Conservation (phyloP, 2,797 vertebrate genomes). For the Perodicticus potto region DNA sequence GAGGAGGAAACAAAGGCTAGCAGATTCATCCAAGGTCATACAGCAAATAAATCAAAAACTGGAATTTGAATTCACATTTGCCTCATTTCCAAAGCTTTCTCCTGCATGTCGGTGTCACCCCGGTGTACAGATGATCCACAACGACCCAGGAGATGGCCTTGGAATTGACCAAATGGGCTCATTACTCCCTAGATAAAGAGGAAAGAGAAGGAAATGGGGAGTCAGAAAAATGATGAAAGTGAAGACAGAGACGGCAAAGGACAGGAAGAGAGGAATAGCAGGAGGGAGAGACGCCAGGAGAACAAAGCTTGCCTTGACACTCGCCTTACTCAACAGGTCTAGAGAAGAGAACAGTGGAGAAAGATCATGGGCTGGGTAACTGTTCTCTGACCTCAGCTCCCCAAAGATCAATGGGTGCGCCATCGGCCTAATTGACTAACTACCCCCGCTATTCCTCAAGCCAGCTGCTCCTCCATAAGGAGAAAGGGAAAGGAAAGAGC, state of each 20-base stretch:
- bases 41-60: background rate
- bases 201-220: conserved; percentile 44
- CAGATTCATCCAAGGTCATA: background rate
- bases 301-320: conserved; percentile 56
- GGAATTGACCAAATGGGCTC: conserved; percentile 60
- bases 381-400: conserved; percentile 57
- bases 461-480: background rate
- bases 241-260: conserved; percentile 24
- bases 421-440: conserved; percentile 57
- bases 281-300: conserved; percentile 24
- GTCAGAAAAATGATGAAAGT: conserved; percentile 62
- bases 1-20: background rate
- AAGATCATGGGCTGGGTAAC: conserved; percentile 55
- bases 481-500: background rate
- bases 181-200: conserved; percentile 41
- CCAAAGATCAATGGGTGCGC: conserved; percentile 54
- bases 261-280: conserved; percentile 58
- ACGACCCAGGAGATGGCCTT: background rate
- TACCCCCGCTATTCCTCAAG: conserved; percentile 52
- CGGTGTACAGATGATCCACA: background rate
- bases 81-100: background rate
- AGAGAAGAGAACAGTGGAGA: background rate
- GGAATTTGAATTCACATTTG: conserved; percentile 35
- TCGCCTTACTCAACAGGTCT: conserved; percentile 41
- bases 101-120: background rate